Evolutionary conservation across 1,140 invertebrate genomes (phyloP), one percentile per base, ranked within the genome.

Genomic region (Globodera ellingtonae): DNA sequence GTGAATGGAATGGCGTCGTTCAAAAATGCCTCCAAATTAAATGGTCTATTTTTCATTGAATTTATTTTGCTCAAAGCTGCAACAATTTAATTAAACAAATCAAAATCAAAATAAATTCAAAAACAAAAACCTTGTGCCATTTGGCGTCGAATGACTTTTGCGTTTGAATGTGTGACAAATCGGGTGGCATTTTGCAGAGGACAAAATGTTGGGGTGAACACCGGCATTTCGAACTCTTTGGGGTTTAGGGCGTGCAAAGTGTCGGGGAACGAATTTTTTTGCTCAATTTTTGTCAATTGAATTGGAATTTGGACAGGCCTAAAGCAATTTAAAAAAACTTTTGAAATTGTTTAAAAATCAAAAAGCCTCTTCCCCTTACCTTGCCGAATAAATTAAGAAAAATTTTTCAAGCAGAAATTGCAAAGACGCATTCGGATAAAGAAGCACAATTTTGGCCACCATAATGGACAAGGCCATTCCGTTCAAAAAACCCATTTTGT

Each of bases 381-480:
- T 35, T 52, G 46, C 7, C 46, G 15, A 62, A 75, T 75, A 75
- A 56, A 75, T 18, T 46, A 21, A n/a, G 46, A 75, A 75, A 59
- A 75, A 75, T 56, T 56, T 56, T 75, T 75, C 65, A n/a, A 75
- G 15, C 15, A 46, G 56, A 75, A 75, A 56, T n/a, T 24, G 44
- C 10, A 75, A n/a, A 18, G 13, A 62, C 15, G 50, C 47, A 24
- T 75, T 56, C 8, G 73, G 73, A 75, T 56, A 56, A 8, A 56
- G 56, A 44, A 52, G 7, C 24, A 35, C 56, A 56, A 75, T 75
- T 59, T 75, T 75, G 56, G 73, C 73, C 46, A 65, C 56, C 73
- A 75, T 75, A 46, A 75, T n/a, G 65, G 73, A 13, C 18, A 75
- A 56, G 8, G 73, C 35, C 15, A 18, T 6, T 3, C 50, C 73